Conservation (phyloP, 1,140 invertebrate genomes). For the Ostrea denselamellosa region DNA sequence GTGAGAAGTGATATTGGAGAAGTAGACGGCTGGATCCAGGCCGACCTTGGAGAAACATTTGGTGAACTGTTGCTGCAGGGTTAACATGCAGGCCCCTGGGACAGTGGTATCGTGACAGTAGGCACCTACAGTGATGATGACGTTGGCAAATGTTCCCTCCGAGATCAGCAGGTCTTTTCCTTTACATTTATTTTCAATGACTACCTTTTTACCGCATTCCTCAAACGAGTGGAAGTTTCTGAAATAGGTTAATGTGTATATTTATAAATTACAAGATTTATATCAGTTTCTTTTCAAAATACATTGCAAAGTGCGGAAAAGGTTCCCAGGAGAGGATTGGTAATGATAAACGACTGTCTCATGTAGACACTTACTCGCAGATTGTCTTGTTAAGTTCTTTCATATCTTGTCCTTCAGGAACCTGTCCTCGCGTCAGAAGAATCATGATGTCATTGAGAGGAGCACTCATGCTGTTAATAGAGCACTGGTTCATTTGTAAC, state of each 20-base stretch:
- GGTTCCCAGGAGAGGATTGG: too few relatives aligned
- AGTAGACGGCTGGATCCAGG: constrained; percentile 47
- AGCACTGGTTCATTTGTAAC: constrained; percentile 51
- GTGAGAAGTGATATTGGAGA: constrained; percentile 49
- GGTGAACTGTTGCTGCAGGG: constrained; percentile 54
- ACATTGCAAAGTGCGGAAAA: too few relatives aligned
- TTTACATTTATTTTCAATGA: constrained; percentile 48
- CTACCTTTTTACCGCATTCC: constrained; percentile 50
- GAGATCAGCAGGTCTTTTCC: constrained; percentile 52
- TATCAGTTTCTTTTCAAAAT: neutral
- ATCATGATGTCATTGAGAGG: constrained; percentile 51
- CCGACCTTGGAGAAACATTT: constrained; percentile 52
- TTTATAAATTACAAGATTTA: neutral
- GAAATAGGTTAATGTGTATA: constrained; percentile 13
- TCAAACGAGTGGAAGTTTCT: constrained; percentile 56
- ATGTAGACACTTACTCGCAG: constrained; percentile 49
- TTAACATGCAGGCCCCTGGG: constrained; percentile 57
- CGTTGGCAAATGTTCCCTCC: constrained; percentile 58
- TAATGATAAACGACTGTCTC: too few relatives aligned
- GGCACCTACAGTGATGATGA: constrained; percentile 56
- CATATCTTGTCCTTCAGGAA: constrained; percentile 53
- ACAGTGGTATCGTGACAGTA: constrained; percentile 58
- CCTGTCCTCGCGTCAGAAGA: constrained; percentile 52
- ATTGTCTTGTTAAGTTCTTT: constrained; percentile 54
- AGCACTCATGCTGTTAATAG: constrained; percentile 36